Conservation (phyloP, 2,888 invertebrate species). For the Calameuta filiformis region DNA sequence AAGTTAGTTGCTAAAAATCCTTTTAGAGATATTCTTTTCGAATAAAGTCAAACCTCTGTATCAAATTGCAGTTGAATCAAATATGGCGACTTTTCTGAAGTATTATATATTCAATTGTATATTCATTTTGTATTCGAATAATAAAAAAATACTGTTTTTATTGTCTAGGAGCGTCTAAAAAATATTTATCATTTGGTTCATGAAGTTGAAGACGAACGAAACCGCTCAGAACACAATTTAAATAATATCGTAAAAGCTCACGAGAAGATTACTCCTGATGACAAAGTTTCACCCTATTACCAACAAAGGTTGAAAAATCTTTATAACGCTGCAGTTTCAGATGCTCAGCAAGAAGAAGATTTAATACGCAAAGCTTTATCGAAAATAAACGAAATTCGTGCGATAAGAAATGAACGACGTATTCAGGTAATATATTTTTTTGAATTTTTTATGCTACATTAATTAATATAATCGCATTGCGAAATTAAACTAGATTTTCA, state of each 20-base stretch:
- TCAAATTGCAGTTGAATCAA: too few species aligned
- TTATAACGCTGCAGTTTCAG: constrained; percentile 82
- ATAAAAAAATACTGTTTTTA: neutral
- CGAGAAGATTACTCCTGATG: constrained; percentile 71
- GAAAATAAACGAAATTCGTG: constrained; percentile 90
- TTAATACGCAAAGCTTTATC: constrained; percentile 83
- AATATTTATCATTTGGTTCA: constrained; percentile 80
- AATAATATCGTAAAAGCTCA: constrained; percentile 83
- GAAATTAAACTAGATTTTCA: constrained; percentile 14
- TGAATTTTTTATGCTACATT: neutral
- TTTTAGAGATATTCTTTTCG: too few species aligned
- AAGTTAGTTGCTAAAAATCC: too few species aligned
- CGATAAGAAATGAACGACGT: constrained; percentile 87
- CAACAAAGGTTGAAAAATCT: constrained; percentile 82
- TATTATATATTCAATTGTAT: too few species aligned
- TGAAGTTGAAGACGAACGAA: constrained; percentile 84
- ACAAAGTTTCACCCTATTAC: constrained; percentile 68
- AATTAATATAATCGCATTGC: neutral
- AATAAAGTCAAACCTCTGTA: too few species aligned
- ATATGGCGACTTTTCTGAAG: too few species aligned
- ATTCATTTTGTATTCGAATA: too few species aligned
- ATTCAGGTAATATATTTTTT: constrained; percentile 72
- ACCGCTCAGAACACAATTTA: constrained; percentile 84
- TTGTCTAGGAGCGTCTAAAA: constrained; percentile 80
- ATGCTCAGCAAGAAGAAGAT: constrained; percentile 88